Conservation (phyloP, 2,797 vertebrate species). For the Peromyscus aztecus region DNA sequence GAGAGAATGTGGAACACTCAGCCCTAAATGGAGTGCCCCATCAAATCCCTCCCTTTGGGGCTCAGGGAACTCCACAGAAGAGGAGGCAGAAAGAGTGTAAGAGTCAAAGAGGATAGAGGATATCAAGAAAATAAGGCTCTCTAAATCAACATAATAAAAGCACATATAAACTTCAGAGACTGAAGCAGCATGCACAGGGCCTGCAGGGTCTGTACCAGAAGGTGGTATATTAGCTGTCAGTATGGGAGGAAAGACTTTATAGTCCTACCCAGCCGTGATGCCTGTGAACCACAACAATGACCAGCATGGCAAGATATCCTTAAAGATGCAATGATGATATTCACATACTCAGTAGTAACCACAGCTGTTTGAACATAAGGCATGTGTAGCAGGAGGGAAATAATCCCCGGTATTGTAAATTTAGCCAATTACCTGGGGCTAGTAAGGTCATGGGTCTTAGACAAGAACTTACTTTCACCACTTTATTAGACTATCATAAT, state of each 20-base stretch:
- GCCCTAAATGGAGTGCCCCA: background rate
- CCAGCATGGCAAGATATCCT: background rate
- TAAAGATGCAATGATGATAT: background rate
- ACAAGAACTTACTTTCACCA: background rate
- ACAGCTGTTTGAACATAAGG: background rate
- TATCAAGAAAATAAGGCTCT: background rate
- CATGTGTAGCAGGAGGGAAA: no score
- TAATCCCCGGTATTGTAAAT: background rate
- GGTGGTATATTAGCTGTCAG: background rate
- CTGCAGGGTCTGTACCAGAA: background rate
- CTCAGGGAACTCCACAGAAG: background rate
- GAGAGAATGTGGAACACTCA: background rate
- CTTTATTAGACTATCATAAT: background rate
- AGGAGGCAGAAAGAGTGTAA: background rate
- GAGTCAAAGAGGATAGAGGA: background rate
- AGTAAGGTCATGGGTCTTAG: no score
- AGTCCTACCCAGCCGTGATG: background rate
- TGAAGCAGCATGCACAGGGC: background rate
- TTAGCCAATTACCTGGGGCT: background rate
- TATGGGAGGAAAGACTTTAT: no score
- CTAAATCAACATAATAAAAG: background rate
- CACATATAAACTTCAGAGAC: background rate
- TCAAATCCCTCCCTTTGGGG: background rate
- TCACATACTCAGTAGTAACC: background rate
- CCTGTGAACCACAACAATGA: background rate